A percentile compares a stretch with the other conserved stretches of the same genome.
Conservation (phyloP, 2,888 invertebrate species). For the Himalopsyche tibetana region DNA sequence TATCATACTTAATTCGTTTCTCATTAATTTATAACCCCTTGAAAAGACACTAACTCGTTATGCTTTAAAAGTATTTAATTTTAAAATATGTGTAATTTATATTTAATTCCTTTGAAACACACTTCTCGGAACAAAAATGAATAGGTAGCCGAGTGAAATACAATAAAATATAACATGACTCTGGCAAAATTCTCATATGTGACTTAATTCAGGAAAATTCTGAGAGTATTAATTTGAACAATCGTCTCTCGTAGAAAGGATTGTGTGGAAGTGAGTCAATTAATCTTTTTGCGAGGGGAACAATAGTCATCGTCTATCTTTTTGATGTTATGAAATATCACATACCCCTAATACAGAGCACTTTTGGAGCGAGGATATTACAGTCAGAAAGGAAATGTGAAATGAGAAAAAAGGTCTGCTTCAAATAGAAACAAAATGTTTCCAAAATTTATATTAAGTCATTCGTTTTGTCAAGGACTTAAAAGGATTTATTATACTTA, state of each 20-base stretch:
- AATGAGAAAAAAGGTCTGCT: slow-evolving; percentile 17
- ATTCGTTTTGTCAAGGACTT: background rate
- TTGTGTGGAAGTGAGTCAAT: slow-evolving; percentile 12
- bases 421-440: slow-evolving; percentile 26
- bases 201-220: slow-evolving; percentile 10
- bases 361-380: background rate
- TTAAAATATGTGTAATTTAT: too few relatives aligned
- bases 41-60: too few relatives aligned
- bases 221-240: background rate
- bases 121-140: too few relatives aligned
- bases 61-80: too few relatives aligned
- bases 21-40: too few relatives aligned
- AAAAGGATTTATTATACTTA: too few relatives aligned
- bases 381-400: slow-evolving; percentile 18
- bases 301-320: slow-evolving; percentile 25
- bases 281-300: background rate
- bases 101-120: too few relatives aligned
- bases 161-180: too few relatives aligned
- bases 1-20: too few relatives aligned
- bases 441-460: slow-evolving; percentile 14
- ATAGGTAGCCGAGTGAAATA: too few relatives aligned
- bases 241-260: slow-evolving; percentile 5
- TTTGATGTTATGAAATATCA: slow-evolving; percentile 23
- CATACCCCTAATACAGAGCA: background rate
- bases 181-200: background rate